Evolutionary conservation across 2,797 vertebrate species (phyloP), one percentile per base, ranked within the genome.

Genomic region (Manis crassicaudata): DNA sequence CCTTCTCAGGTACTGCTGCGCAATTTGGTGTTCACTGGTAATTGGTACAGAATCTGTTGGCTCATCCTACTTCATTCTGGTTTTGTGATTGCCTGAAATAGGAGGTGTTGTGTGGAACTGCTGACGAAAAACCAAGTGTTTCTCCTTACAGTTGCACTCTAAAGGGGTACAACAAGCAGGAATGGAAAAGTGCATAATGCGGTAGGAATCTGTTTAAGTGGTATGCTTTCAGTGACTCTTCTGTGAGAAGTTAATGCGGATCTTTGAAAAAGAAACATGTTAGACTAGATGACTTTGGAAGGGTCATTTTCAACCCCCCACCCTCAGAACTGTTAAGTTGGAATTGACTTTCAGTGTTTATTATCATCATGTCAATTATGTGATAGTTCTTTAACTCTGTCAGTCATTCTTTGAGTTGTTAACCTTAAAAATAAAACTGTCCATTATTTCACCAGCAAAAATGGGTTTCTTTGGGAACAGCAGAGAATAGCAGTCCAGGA

Each of bases 281-380:
- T 67, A 68, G 8, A 37, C 46, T 88, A 63, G 70, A 35, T 50
- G 29, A 70, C 12, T 83, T 92, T 46, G 29, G 32, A 80, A 58
- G n/a, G 52, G 18, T 54, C 14, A 20, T 72, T 93, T 93, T 89
- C 23, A 86, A 10, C 1, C 21, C 21, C 37, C n/a, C 9, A 85
- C 32, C 70, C 70, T 83, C 32, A 92, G 70, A 96, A 85, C 52
- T 70, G 6, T 80, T 86, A 80, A 67, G 27, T 87, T 80, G 58
- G 37, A 88, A 84, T 94, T 85, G 52, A 37, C 88, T 92, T 92
- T 72, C 50, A 91, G 13, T 63, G 46, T 91, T 88, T 90, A 35
- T 79, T 93, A 23, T 70, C 63, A 58, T 92, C 62, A 91, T 93
- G n/a, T 23, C 83, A 89, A 16, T 95, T 86, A 82, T 54, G 73